Evolutionary conservation across 2,888 invertebrate genomes (phyloP).

Genomic region (Tetragnatha montana): DNA sequence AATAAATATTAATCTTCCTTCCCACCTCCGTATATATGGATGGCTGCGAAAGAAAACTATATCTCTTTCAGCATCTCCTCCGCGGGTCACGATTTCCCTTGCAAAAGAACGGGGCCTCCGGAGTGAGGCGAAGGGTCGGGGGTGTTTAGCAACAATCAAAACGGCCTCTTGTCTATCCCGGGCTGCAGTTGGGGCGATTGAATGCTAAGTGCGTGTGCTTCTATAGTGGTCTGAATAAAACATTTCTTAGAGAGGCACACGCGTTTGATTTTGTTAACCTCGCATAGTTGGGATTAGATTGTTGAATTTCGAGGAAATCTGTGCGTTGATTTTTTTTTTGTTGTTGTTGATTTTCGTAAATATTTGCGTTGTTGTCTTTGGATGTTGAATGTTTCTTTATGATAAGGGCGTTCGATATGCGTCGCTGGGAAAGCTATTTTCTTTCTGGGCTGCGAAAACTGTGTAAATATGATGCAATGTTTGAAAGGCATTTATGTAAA

Average conservation of each 20-base stretch:
- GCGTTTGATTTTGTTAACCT: neutral
- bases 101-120: neutral
- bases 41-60: constrained; percentile 18
- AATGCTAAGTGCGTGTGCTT: neutral
- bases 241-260: neutral
- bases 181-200: neutral
- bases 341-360: too few relatives aligned
- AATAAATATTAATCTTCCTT: constrained; percentile 54
- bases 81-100: constrained; percentile 19
- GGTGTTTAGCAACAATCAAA: constrained; percentile 22
- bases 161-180: constrained; percentile 9
- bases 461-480: too few relatives aligned
- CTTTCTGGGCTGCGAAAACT: too few relatives aligned
- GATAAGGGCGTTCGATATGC: too few relatives aligned
- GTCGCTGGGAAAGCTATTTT: too few relatives aligned
- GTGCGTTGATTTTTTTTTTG: too few relatives aligned
- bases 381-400: too few relatives aligned
- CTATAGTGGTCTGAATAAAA: neutral
- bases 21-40: constrained; percentile 7
- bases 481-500: too few relatives aligned
- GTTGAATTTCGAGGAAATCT: neutral
- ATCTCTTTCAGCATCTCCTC: constrained; percentile 23
- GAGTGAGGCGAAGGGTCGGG: constrained; percentile 1
- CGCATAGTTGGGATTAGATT: neutral
- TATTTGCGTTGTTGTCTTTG: too few relatives aligned